A percentile compares a stretch with the other conserved stretches of the same genome.
phyloP scores from a whole-genome alignment of 2,888 invertebrate genomes.

The Hirtodrosophila trivittata region DNA sequence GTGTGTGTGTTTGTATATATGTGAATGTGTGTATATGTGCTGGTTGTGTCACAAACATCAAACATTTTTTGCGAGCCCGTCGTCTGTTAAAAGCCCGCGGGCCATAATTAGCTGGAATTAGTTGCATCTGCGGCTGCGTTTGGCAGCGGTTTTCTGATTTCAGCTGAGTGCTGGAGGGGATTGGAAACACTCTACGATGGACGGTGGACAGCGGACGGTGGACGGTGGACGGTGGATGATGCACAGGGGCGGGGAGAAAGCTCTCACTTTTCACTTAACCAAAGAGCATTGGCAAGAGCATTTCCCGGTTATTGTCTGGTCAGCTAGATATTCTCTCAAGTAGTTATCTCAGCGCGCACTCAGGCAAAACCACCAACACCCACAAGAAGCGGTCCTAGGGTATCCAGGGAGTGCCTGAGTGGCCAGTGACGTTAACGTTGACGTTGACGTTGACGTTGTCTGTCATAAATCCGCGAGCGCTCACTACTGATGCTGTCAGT shows the following conservation, averaged over 20 bases:
- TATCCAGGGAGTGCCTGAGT: conserved; percentile 18
- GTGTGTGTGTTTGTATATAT: conserved; percentile 10
- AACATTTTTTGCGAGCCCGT: conserved; percentile 48
- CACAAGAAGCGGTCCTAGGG: not conserved
- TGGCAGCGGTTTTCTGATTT: conserved; percentile 50
- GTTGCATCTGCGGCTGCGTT: conserved; percentile 64
- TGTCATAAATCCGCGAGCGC: conserved; percentile 71
- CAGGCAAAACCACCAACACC: conserved; percentile 26
- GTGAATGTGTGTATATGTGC: not conserved
- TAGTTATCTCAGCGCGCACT: conserved; percentile 41
- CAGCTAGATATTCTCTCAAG: conserved; percentile 36
- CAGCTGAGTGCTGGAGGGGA: not conserved
- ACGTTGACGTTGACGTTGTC: conserved; percentile 57
- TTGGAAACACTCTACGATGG: not conserved
- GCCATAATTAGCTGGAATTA: conserved; percentile 71
- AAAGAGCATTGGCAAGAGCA: conserved; percentile 30
- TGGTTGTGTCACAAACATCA: conserved; percentile 54
- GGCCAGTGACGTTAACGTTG: conserved; percentile 32
- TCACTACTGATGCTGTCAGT: conserved; percentile 66
- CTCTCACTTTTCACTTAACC: conserved; percentile 24
- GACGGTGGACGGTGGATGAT: too few relatives aligned
- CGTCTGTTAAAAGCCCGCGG: conserved; percentile 40
- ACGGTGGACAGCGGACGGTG: too few relatives aligned
- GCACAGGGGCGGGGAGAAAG: not conserved
- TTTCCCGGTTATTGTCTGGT: conserved; percentile 31